Conservation (phyloP, 2,888 invertebrate species). For the Mamestra brassicae region DNA sequence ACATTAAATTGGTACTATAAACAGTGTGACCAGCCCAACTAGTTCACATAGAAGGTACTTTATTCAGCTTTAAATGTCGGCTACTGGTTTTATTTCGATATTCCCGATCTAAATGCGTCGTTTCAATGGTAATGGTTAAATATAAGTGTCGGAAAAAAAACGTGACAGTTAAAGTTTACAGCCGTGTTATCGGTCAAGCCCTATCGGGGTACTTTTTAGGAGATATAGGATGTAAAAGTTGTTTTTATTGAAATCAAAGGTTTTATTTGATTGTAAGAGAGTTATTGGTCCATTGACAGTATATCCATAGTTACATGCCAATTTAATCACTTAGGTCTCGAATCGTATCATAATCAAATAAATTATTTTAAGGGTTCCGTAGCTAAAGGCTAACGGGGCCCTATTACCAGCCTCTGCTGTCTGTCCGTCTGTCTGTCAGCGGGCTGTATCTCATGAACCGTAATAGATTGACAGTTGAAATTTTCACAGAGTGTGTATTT, state of each 20-base stretch:
- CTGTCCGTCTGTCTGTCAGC: too few species aligned
- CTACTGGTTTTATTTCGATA: slow-evolving; percentile 64
- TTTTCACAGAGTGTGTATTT: too few species aligned
- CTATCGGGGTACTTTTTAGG: slow-evolving; percentile 14
- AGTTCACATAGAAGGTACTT: slow-evolving; percentile 26
- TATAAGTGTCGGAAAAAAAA: slow-evolving; percentile 40
- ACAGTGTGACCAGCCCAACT: slow-evolving; percentile 30
- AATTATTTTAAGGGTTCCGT: too few species aligned
- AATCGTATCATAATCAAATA: too few species aligned
- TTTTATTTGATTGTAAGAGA: slow-evolving; percentile 12
- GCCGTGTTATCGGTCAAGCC: slow-evolving; percentile 43
- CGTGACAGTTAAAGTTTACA: slow-evolving; percentile 39
- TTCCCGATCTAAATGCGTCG: slow-evolving; percentile 41
- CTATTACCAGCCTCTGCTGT: too few species aligned
- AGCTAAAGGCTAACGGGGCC: too few species aligned
- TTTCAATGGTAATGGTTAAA: slow-evolving; percentile 37
- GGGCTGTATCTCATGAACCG: too few species aligned
- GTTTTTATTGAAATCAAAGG: slow-evolving; percentile 15
- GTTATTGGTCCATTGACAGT: background rate
- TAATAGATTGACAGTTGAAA: too few species aligned
- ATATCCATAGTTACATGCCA: background rate
- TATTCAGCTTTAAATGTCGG: slow-evolving; percentile 47
- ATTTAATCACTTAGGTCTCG: too few species aligned
- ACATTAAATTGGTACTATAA: slow-evolving; percentile 54
- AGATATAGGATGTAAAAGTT: slow-evolving; percentile 18